Evolutionary conservation across 1,140 invertebrate species (phyloP), one percentile per base, ranked within the genome.

Genomic region (Amyelois transitella): DNA sequence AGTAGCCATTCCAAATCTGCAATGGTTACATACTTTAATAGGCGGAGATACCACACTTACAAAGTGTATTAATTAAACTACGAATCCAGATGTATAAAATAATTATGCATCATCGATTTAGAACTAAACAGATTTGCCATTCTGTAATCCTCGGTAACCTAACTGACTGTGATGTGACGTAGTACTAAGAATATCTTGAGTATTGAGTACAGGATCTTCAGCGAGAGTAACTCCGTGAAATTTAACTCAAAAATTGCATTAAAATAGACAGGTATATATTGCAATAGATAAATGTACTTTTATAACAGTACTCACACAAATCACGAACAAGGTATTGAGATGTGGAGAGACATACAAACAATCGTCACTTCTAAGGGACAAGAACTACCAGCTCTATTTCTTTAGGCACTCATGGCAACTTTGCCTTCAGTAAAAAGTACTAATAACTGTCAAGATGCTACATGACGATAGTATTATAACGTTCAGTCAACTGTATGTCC

Each of bases 21-120:
- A 81, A 81, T 81, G 78, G 74, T 83, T 85, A 85, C 72, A 85
- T 77, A 81, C 62, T 84, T 81, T 83, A 83, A 87, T 87, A 87
- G 84, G 84, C 84, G 84, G 84, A 87, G 73, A 81, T 62, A 75
- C 75, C 75, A 85, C 84, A 87, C 84, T 87, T 84, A 81, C 73
- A 79, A 81, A 83, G 84, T 87, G 81, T 83, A 80, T 69, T 53
- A 86, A 83, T 87, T 82, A 87, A 83, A 85, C 84, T 87, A 87
- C 80, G 72, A 72, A 76, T 79, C 71, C 75, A 74, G 80, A 83
- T 79, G 81, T 83, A 86, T 78, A 83, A 81, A 78, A 68, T 61
- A 72, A 82, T 83, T 85, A 83, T 83, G 77, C 81, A 85, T 83
- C 73, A 64, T 70, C 58, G 64, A 66, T 73, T 75, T 74, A 76